Base-by-base conservation (phyloP, 1,140 invertebrate genomes). In the Euura lappo region DNA sequence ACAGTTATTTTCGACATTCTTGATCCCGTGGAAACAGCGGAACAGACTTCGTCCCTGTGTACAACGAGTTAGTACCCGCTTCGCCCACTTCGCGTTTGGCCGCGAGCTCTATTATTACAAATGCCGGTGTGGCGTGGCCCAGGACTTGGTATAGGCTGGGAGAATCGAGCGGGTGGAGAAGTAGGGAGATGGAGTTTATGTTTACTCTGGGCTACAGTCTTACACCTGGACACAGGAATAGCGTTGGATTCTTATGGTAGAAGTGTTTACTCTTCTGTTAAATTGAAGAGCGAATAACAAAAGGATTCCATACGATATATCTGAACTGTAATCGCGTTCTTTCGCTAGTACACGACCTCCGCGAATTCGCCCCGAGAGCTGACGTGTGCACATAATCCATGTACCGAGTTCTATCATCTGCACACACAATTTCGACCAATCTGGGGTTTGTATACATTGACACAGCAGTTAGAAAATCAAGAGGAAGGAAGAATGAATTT, bases 141-240 rank as follows among this genome's bases (percentile, higher is more conserved):
- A 28, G 28, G 28, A 28, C 51, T 11, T 28, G 51, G 51, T 60
- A 3, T 60, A 8, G 51, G 13, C 13, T 8, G 13, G 13, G 51
- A 60, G 51, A 60, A 60, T 8, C 51, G 51, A 11, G 51, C 10
- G 51, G 51, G 51, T 60, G 51, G 8, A 28, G 28, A 28, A 28
- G 28, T 28, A 28, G 69, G 71, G 45, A 45, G 28, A 28, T 28
- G 28, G 28, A 28, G 28, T 72, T 70, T 72, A 65, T 81, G 79
- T 83, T 81, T 83, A 80, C 75, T 75, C 67, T 77, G 75, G 80
- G 79, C 80, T 85, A 84, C 84, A 85, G 77, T 70, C 80, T 84
- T 78, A 81, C 85, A 86, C 85, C 84, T 87, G 85, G 83, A 72
- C 74, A 78, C 79, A 78, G 83, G 80, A 87, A 87, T 87, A 85